phyloP scores from a whole-genome alignment of 2,797 vertebrate genomes.

The Galago senegalensis region DNA sequence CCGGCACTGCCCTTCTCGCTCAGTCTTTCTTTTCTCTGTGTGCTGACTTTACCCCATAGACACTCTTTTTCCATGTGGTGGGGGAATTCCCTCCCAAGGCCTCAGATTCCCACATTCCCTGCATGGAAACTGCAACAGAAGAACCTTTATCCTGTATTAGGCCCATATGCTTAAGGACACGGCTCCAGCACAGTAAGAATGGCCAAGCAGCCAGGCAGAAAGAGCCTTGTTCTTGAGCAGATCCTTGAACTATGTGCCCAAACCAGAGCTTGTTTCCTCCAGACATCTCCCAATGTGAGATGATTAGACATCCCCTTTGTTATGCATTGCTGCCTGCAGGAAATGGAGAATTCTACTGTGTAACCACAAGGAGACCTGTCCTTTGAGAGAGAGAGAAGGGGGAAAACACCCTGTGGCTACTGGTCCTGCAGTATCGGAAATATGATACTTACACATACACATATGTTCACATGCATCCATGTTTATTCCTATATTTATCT shows the following conservation, averaged over 20 bases:
- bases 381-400: background rate
- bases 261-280: background rate
- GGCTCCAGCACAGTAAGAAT: background rate
- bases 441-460: background rate
- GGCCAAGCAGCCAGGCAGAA: background rate
- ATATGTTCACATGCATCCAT: background rate
- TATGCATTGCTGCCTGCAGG: background rate
- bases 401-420: background rate
- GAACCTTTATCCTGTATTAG: background rate
- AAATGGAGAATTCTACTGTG: accelerated
- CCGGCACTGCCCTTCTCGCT: accelerated
- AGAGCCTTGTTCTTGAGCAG: background rate
- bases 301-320: background rate
- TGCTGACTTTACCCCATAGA: background rate
- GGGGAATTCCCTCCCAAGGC: background rate
- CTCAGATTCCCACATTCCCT: background rate
- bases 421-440: background rate
- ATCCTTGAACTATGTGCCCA: background rate
- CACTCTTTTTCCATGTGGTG: background rate
- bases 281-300: background rate
- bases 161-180: too few relatives aligned
- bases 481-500: background rate
- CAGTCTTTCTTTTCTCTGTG: background rate
- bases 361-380: background rate
- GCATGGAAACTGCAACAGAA: background rate